Percentiles rank a stretch among this genome's conserved stretches.
These are phyloP conservation scores for Hydrotaea cyrtoneurina DNA, from an alignment of 2,888 invertebrate genomes.

Conservation along the genomic window DNA sequence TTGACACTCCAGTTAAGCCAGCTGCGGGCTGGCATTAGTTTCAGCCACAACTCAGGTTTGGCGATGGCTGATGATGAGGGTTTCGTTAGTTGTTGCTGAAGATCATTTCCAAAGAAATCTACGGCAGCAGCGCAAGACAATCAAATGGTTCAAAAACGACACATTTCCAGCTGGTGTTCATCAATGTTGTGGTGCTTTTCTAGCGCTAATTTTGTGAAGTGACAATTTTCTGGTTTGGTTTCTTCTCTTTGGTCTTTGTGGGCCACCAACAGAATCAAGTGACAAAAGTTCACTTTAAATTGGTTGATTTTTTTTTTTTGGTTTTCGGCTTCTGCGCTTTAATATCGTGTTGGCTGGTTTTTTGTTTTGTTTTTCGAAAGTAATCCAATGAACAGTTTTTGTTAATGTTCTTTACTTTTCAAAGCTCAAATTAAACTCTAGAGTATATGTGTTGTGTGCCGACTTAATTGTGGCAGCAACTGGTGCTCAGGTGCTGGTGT, in stretches of 20 bases:
- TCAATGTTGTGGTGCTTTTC: not conserved
- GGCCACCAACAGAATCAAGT: conserved; percentile 1
- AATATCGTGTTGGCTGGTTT: not conserved
- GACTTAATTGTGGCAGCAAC: conserved; percentile 7
- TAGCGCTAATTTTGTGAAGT: not conserved
- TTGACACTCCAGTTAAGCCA: conserved; percentile 4
- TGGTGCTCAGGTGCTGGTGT: not conserved
- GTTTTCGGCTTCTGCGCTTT: not conserved
- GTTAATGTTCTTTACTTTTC: conserved; percentile 19
- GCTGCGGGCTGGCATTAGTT: not conserved
- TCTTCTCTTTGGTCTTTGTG: not conserved
- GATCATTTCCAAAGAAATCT: not conserved
- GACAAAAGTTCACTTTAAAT: conserved; percentile 35
- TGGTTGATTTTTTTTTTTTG: not conserved
- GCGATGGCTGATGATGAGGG: not conserved
- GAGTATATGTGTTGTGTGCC: not conserved
- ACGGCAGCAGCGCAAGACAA: not conserved
- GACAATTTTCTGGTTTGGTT: not conserved
- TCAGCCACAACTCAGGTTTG: not conserved
- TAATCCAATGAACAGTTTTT: conserved; percentile 12
- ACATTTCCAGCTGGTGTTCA: not conserved
- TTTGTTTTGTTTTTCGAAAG: conserved; percentile 24
- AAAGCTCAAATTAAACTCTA: conserved; percentile 29
- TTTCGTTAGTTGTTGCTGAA: conserved; percentile 1
- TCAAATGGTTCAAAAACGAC: not conserved